phyloP scores from a whole-genome alignment of 37 sponge, comb jelly and placozoan genomes.

The Oopsacas minuta region DNA sequence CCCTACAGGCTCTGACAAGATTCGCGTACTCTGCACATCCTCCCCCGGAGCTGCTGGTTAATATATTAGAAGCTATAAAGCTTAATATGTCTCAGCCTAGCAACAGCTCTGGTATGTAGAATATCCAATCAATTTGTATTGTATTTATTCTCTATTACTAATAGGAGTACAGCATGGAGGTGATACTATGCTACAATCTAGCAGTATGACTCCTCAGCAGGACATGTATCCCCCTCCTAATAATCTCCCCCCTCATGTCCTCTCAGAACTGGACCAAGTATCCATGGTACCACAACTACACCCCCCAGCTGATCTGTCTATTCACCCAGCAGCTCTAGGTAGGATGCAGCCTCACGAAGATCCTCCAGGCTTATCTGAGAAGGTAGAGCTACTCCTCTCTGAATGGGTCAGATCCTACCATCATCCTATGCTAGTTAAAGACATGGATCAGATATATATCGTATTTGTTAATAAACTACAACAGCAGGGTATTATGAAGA shows the following conservation, averaged over 20 bases:
- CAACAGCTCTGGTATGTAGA: no score
- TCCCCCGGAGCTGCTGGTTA: constrained; percentile 9
- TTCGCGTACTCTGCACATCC: background rate
- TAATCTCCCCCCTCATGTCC: background rate
- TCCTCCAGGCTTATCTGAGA: constrained; percentile 85
- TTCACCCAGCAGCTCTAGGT: background rate
- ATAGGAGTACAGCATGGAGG: no score
- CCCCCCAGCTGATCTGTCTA: background rate
- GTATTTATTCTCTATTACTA: no score
- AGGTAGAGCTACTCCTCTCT: constrained; percentile 83
- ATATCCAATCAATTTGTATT: no score
- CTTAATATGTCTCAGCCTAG: background rate
- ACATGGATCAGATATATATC: constrained; percentile 75
- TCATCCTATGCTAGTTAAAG: constrained; percentile 66
- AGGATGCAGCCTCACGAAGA: constrained; percentile 33
- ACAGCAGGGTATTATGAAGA: constrained; percentile 87
- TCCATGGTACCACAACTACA: background rate
- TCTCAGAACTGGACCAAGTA: background rate
- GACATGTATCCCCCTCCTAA: background rate
- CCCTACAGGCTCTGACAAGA: background rate
- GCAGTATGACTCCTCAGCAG: background rate
- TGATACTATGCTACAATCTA: no score
- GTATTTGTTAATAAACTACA: constrained; percentile 81
- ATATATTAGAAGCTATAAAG: background rate
- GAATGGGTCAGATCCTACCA: constrained; percentile 93